These are phyloP conservation scores for Betta splendens DNA, from an alignment of 2,797 vertebrate genomes.

Conservation along the genomic window DNA sequence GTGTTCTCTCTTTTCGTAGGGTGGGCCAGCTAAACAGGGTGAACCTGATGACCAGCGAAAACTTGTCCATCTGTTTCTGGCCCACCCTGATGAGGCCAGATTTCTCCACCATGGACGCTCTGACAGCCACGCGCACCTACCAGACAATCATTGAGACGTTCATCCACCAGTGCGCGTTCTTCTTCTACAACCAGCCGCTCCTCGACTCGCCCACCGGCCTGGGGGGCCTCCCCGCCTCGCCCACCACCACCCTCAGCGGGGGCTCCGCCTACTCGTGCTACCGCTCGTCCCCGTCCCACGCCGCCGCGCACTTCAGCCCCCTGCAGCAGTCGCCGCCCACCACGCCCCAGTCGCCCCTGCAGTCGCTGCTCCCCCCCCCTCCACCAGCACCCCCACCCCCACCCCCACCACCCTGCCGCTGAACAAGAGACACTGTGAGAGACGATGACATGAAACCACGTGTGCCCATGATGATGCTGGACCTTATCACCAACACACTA, in stretches of 20 bases:
- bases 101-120: conserved; percentile 96
- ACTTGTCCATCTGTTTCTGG: conserved; percentile 99
- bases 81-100: conserved; percentile 95
- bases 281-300: conserved; percentile 78
- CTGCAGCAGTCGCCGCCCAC: conserved; percentile 88
- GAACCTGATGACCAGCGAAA: conserved; percentile 97
- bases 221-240: conserved; percentile 84
- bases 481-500: conserved; percentile 62
- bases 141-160: conserved; percentile 99
- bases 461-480: conserved; percentile 73
- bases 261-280: conserved; percentile 79
- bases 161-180: conserved; percentile 96
- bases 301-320: conserved; percentile 78
- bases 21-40: conserved; percentile 91
- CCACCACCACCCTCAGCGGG: conserved; percentile 75
- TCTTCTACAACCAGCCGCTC: conserved; percentile 91
- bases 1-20: conserved; percentile 72
- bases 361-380: conserved; percentile 86
- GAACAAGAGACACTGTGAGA: conserved; percentile 93
- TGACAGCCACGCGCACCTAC: conserved; percentile 95
- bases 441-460: conserved; percentile 61
- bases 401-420: conserved; percentile 79
- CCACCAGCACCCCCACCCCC: conserved; percentile 85
- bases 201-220: conserved; percentile 84
- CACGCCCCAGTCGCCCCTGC: conserved; percentile 87